These are phyloP conservation scores for Pseudomyrmex dendroicus DNA, from an alignment of 1,140 invertebrate species.

Conservation along the genomic window DNA sequence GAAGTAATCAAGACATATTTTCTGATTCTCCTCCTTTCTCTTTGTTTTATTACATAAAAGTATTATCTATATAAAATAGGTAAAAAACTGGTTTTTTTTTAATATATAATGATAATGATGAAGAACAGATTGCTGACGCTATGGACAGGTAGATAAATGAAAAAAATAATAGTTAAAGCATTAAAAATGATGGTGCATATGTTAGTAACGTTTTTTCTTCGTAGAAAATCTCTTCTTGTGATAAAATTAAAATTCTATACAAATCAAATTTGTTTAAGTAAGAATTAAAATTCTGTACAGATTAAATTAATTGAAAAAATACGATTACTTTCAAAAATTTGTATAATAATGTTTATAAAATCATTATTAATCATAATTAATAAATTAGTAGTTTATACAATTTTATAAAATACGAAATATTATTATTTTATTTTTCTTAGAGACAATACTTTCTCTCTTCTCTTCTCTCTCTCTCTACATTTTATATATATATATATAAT, in stretches of 20 bases:
- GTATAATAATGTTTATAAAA: slow-evolving; percentile 59
- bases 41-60: neutral
- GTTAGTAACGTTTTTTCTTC: neutral
- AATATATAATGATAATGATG: slow-evolving; percentile 22
- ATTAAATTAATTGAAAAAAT: slow-evolving; percentile 58
- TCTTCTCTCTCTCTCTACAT: too few species aligned
- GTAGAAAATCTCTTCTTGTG: neutral
- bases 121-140: slow-evolving; percentile 78
- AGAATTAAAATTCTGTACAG: slow-evolving; percentile 39
- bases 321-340: slow-evolving; percentile 31
- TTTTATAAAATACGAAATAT: slow-evolving; percentile 50
- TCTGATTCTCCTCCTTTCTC: neutral
- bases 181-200: slow-evolving; percentile 1
- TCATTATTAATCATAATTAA: slow-evolving; percentile 45
- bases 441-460: slow-evolving; percentile 20
- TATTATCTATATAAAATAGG: slow-evolving; percentile 48
- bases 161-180: slow-evolving; percentile 62
- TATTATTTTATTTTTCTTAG: slow-evolving; percentile 54
- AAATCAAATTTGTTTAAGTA: slow-evolving; percentile 11
- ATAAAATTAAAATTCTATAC: neutral
- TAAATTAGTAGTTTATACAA: slow-evolving; percentile 26
- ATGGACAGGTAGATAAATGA: slow-evolving; percentile 80
- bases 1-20: slow-evolving; percentile 65
- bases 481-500: slow-evolving; percentile 20
- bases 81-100: slow-evolving; percentile 17